Percentiles rank a stretch among this genome's conserved stretches.
Evolutionary conservation across 2,888 invertebrate species (phyloP).

Genomic region (Timema cristinae): DNA sequence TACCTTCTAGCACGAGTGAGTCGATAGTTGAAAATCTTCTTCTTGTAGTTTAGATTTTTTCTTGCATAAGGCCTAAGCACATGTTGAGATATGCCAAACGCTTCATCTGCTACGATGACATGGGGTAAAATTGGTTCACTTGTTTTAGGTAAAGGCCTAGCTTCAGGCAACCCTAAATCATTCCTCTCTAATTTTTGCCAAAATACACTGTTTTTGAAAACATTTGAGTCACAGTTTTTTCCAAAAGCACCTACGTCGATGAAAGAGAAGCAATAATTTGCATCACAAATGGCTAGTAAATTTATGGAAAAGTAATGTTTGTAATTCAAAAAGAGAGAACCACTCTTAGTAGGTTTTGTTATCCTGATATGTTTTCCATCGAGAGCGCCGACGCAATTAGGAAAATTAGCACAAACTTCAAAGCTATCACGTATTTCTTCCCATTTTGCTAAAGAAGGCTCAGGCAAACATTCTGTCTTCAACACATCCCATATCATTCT

Average conservation of each 20-base stretch:
- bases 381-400: too few relatives aligned
- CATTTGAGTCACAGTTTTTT: background rate
- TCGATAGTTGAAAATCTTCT: background rate
- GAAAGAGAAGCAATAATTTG: background rate
- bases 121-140: background rate
- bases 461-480: background rate
- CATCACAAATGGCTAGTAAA: background rate
- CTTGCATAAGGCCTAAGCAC: slow-evolving; percentile 5
- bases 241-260: background rate
- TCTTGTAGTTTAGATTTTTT: slow-evolving; percentile 2
- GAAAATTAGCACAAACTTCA: too few relatives aligned
- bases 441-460: background rate
- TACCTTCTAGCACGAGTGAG: background rate
- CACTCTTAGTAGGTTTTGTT: slow-evolving; percentile 10
- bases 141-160: background rate
- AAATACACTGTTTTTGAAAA: slow-evolving; percentile 7
- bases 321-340: background rate
- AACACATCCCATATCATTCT: slow-evolving; percentile 8
- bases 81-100: slow-evolving; percentile 1
- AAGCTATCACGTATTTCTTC: background rate
- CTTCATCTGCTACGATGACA: slow-evolving; percentile 3
- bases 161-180: background rate
- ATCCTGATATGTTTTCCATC: background rate
- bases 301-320: slow-evolving; percentile 3
- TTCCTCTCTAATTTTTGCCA: background rate